phyloP scores from a whole-genome alignment of 2,797 vertebrate species.

The Cossypha heuglini region DNA sequence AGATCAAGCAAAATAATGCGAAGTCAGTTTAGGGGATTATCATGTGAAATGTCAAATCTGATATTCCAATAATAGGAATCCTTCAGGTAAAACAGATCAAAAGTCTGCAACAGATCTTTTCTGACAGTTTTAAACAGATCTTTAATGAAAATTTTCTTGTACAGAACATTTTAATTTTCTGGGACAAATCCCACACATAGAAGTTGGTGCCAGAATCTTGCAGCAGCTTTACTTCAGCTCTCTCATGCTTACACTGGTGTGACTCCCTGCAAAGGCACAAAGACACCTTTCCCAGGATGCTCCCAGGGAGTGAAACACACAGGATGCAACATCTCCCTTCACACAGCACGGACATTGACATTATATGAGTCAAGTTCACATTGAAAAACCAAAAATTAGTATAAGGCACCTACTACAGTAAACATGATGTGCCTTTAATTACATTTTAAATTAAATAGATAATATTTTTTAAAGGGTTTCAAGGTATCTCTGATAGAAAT shows the following conservation, averaged over 20 bases:
- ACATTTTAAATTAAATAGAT: background rate
- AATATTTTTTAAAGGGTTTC: background rate
- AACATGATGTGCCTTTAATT: background rate
- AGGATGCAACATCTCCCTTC: background rate
- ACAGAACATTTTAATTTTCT: background rate
- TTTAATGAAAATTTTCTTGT: background rate
- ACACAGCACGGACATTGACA: background rate
- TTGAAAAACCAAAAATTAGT: background rate
- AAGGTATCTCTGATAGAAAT: background rate
- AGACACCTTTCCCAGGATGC: background rate
- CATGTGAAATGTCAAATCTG: background rate
- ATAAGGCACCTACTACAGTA: background rate
- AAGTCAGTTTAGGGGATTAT: background rate
- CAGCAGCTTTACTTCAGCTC: background rate
- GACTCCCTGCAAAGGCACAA: background rate
- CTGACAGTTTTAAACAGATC: background rate
- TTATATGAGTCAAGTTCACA: background rate
- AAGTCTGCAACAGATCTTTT: background rate
- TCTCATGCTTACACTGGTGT: background rate
- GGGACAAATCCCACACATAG: background rate
- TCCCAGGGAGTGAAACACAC: background rate
- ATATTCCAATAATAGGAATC: background rate
- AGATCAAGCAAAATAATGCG: background rate
- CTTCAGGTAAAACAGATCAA: background rate
- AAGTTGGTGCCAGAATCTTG: background rate